Conservation (phyloP, 2,888 invertebrate species). For the Drosophila setosimentum region DNA sequence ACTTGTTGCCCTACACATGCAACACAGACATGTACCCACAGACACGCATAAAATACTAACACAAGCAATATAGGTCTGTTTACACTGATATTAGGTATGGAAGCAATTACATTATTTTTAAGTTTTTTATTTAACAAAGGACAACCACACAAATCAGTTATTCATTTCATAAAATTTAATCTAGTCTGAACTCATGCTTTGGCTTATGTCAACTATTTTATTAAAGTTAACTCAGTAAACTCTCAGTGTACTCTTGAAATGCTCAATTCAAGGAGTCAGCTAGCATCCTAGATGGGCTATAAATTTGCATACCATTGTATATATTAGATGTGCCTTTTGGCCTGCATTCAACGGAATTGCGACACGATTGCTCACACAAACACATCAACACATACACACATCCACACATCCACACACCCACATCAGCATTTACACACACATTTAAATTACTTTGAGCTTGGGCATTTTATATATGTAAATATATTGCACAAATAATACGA, state of each 20-base stretch:
- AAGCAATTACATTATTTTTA: background rate
- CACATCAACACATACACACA: background rate
- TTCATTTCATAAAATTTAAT: background rate
- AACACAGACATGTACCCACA: background rate
- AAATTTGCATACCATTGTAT: constrained; percentile 34
- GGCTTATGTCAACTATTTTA: background rate
- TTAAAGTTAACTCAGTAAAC: background rate
- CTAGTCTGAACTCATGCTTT: background rate
- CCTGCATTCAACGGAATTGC: constrained; percentile 12
- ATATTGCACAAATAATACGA: constrained; percentile 34
- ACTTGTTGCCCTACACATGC: constrained; percentile 14
- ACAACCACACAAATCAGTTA: background rate
- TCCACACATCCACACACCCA: background rate
- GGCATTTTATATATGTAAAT: background rate
- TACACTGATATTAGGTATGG: constrained; percentile 16
- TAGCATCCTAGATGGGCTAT: constrained; percentile 11
- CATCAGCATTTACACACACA: constrained; percentile 2
- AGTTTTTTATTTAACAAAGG: background rate
- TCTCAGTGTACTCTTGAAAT: constrained; percentile 25
- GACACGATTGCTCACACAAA: background rate
- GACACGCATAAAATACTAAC: background rate
- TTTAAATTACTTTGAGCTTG: constrained; percentile 22
- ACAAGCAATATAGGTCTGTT: background rate
- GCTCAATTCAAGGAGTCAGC: constrained; percentile 3
- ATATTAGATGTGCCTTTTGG: constrained; percentile 5